A percentile compares a stretch with the other conserved stretches of the same genome.
Conservation (phyloP, 1,140 invertebrate genomes). For the Drosophila oshimai region DNA sequence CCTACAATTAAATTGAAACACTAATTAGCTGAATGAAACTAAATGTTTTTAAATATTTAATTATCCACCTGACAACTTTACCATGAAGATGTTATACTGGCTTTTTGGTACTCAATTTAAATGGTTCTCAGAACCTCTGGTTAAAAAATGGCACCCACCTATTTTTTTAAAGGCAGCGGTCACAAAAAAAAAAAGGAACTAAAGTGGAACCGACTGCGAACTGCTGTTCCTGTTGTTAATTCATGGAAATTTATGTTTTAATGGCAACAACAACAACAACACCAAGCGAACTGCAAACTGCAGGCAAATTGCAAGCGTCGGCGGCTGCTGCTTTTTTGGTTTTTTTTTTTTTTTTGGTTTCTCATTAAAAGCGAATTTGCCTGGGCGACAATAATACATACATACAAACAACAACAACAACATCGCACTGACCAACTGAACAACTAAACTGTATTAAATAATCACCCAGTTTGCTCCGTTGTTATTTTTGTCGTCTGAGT, state of each 20-base stretch:
- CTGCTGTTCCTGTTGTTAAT: background rate
- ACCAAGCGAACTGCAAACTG: background rate
- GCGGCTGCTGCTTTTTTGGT: slow-evolving; percentile 33
- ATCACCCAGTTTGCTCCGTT: background rate
- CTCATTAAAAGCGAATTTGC: slow-evolving; percentile 57
- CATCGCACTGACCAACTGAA: slow-evolving; percentile 12
- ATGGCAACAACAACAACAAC: slow-evolving; percentile 10
- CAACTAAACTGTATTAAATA: background rate
- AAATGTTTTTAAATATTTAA: background rate
- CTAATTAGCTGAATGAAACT: too few species aligned
- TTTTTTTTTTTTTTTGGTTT: too few species aligned
- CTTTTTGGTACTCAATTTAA: too few species aligned
- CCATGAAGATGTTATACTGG: background rate
- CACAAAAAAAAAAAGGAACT: background rate
- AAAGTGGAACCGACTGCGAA: slow-evolving; percentile 2
- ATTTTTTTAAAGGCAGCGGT: background rate
- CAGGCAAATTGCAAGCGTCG: slow-evolving; percentile 20
- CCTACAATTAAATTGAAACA: background rate
- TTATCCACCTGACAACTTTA: background rate
- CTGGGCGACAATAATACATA: slow-evolving; percentile 23
- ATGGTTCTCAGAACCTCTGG: too few species aligned
- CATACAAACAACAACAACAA: background rate
- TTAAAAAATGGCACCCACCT: background rate
- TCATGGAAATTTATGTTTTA: slow-evolving; percentile 51
- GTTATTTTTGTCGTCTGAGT: slow-evolving; percentile 25